Evolutionary conservation across 2,888 invertebrate genomes (phyloP), one percentile per base, ranked within the genome.

Genomic region (Philereme vetulata): DNA sequence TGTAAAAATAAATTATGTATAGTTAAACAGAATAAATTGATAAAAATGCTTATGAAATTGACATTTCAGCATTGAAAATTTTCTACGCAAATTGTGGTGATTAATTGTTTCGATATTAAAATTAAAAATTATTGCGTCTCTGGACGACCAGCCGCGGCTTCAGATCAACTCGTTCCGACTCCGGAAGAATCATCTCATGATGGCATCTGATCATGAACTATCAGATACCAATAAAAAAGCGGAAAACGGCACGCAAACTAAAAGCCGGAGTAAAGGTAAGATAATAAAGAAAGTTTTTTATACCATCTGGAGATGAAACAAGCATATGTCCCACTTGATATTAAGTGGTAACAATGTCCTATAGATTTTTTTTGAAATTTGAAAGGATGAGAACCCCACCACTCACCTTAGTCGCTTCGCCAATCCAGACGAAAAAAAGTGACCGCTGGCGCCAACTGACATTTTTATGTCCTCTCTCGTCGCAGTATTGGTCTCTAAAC

Each of bases 161-260:
- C 4, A 55, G 21, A 43, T 58, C 21, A 62, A 58, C 42, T 48
- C 56, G 21, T 58, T 49, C 9, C 56, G 38, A 4, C 49, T 49
- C 32, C 47, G 21, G 5, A 58, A 49, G 48, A 47, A 53, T 32
- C 45, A 58, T 33, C 6, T 43, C 32, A 40, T 46, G 7, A 38
- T 54, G 4, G 9, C 10, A 0, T 56, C 56, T n/a, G 56, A 66
- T 38, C 56, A 68, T n/a, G 72, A 75, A 4, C 58, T 59, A 9
- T 62, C 49, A 50, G 70, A 43, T 62, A 51, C 64, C 4, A 65
- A 60, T 6, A 55, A 58, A 33, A 72, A 61, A 53, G 55, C 72
- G 7, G 78, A 82, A 35, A 82, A 73, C 58, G 69, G 79, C 43
- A 86, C 86, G 5, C 88, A 88, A 66, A 86, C 85, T 7, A 66